Conservation (phyloP, 2,888 invertebrate genomes). For the Seladonia tumulorum region DNA sequence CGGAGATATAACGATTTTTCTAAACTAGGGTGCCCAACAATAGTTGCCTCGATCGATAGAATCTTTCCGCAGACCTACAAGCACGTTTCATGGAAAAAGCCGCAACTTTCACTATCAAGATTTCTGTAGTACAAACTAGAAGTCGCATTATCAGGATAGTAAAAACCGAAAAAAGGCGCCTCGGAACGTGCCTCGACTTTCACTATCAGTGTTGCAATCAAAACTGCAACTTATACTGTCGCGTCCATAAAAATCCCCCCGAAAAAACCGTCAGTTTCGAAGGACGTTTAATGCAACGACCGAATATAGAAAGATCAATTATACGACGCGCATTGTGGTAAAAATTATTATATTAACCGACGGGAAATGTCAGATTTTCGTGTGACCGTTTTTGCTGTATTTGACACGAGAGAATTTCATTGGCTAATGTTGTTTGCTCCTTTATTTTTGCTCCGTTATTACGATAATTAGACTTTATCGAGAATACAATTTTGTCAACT, state of each 20-base stretch:
- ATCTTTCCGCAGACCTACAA: background rate
- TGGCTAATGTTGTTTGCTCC: too few species aligned
- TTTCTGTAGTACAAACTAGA: background rate
- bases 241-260: background rate
- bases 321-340: background rate
- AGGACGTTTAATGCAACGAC: background rate
- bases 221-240: background rate
- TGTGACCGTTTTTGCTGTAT: background rate
- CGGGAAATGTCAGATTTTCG: background rate
- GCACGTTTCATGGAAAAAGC: background rate
- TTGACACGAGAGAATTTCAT: background rate
- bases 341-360: background rate
- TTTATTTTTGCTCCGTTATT: too few species aligned
- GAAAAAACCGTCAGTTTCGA: background rate
- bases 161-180: background rate
- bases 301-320: background rate
- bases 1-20: background rate
- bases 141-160: background rate
- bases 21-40: background rate
- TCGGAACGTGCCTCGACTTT: background rate
- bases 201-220: background rate
- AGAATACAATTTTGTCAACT: too few species aligned
- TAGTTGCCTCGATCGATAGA: background rate
- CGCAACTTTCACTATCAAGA: background rate
- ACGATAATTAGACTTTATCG: too few species aligned